Percentiles rank a stretch among this genome's conserved stretches.
phyloP scores from a whole-genome alignment of 2,797 vertebrate genomes.

The Varecia variegata region DNA sequence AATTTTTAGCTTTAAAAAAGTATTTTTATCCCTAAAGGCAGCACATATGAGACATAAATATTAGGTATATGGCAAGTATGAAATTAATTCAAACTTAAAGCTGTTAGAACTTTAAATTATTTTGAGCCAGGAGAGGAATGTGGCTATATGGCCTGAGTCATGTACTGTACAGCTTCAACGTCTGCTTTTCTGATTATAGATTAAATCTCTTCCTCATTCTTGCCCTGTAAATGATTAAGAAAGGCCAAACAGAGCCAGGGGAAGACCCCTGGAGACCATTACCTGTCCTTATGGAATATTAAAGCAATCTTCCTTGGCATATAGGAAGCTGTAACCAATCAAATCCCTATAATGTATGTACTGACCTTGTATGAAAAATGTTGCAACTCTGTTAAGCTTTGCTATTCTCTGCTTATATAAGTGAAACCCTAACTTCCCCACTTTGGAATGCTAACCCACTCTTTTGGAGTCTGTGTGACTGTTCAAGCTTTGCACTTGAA shows the following conservation, averaged over 20 bases:
- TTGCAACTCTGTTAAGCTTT: background rate
- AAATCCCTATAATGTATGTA: background rate
- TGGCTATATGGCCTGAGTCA: background rate
- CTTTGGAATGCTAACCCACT: background rate
- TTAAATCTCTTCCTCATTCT: background rate
- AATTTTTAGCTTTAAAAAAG: conserved; percentile 29
- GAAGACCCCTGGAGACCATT: background rate
- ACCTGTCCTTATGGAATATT: background rate
- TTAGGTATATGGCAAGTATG: background rate
- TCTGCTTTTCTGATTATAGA: background rate
- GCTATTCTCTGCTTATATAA: background rate
- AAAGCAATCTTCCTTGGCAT: background rate
- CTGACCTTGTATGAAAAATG: background rate
- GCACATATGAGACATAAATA: background rate
- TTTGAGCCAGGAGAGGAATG: background rate
- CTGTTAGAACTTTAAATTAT: background rate
- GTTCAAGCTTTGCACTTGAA: background rate
- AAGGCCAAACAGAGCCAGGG: background rate
- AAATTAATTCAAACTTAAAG: background rate
- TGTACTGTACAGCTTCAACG: background rate
- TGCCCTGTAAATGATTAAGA: background rate
- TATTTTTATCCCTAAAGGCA: background rate
- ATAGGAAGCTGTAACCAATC: background rate
- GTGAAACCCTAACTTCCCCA: background rate
- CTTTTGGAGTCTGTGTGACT: background rate